These are phyloP conservation scores for Pentalonia nigronervosa DNA, from an alignment of 1,140 invertebrate species.

Conservation along the genomic window DNA sequence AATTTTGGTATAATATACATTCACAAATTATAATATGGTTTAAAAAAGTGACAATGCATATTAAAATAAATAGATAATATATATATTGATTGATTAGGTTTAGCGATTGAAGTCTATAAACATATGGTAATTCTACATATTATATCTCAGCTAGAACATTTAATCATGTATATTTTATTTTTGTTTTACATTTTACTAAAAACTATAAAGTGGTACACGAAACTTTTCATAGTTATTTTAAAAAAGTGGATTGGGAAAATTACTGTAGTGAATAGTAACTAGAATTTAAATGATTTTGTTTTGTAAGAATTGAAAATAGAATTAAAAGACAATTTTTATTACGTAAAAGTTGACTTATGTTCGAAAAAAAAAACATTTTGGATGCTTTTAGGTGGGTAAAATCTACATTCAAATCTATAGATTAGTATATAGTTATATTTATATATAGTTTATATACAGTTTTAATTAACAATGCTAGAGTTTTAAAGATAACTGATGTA, in stretches of 20 bases:
- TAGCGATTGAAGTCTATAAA: too few species aligned
- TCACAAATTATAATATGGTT: too few species aligned
- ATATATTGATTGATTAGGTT: too few species aligned
- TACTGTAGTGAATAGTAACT: slow-evolving; percentile 67
- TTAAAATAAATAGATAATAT: too few species aligned
- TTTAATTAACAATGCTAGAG: not conserved
- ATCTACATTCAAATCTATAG: not conserved
- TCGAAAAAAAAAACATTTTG: slow-evolving; percentile 15
- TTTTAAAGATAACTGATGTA: not conserved
- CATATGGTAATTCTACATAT: not conserved
- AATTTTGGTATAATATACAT: too few species aligned
- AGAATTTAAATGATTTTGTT: not conserved
- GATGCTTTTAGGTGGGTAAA: not conserved
- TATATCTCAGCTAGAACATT: too few species aligned
- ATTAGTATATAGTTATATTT: too few species aligned
- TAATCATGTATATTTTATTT: not conserved
- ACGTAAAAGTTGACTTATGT: slow-evolving; percentile 12
- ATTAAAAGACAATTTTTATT: slow-evolving; percentile 27
- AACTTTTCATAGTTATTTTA: too few species aligned
- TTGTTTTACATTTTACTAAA: too few species aligned
- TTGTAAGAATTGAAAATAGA: not conserved
- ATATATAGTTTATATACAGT: too few species aligned
- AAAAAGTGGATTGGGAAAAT: slow-evolving; percentile 66
- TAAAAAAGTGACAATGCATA: too few species aligned
- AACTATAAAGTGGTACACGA: too few species aligned